Conservation (phyloP, 2,113 vertebrate genomes). For the Bubalus kerabau region DNA sequence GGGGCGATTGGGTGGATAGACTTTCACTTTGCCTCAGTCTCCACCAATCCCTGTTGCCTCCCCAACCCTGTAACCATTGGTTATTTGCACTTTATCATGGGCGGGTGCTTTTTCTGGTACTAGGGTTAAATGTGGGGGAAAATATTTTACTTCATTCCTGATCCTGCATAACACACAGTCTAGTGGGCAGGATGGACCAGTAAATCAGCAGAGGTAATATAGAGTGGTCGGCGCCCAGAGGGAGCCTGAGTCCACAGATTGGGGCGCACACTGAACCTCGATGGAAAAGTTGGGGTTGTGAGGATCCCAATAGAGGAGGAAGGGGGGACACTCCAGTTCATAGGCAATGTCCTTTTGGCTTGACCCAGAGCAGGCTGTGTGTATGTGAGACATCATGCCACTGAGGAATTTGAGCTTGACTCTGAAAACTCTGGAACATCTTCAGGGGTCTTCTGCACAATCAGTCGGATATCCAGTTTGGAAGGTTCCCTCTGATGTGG, state of each 20-base stretch:
- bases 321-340: neutral
- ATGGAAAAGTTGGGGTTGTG: neutral
- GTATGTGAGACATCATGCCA: neutral
- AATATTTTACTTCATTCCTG: neutral
- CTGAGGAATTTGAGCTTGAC: neutral
- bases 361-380: neutral
- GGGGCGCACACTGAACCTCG: neutral
- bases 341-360: neutral
- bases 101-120: neutral
- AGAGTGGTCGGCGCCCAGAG: neutral
- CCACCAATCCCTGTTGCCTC: neutral
- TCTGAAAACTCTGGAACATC: neutral
- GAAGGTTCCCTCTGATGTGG: neutral
- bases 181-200: neutral
- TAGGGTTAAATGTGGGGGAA: neutral
- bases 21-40: neutral
- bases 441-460: neutral
- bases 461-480: neutral
- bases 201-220: neutral
- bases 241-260: no score
- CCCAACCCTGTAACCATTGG: neutral
- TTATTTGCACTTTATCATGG: neutral
- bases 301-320: neutral
- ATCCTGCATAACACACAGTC: neutral
- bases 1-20: fast-evolving